A percentile compares a stretch with the other conserved stretches of the same genome.
Evolutionary conservation across 1,140 invertebrate species (phyloP).

Genomic region (Holcopasites calliopsidis): DNA sequence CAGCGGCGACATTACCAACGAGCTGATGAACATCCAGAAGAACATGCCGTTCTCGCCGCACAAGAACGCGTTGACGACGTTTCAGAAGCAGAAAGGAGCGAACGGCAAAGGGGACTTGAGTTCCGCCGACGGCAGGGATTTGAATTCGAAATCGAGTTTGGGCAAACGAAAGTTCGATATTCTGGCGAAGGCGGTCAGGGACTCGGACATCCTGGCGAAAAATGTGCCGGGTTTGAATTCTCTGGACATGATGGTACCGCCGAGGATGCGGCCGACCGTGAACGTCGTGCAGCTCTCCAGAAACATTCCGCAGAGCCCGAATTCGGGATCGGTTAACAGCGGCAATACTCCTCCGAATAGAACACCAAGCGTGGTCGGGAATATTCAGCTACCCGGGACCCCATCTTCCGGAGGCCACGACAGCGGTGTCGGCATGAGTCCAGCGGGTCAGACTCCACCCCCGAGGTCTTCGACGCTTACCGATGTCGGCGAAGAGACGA

Average conservation of each 20-base stretch:
- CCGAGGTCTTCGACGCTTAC: slow-evolving; percentile 68
- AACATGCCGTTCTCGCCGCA: slow-evolving; percentile 69
- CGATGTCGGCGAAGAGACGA: slow-evolving; percentile 76
- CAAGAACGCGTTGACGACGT: slow-evolving; percentile 68
- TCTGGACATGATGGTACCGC: slow-evolving; percentile 81
- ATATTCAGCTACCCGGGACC: slow-evolving; percentile 51
- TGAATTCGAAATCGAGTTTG: slow-evolving; percentile 62
- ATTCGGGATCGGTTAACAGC: slow-evolving; percentile 70
- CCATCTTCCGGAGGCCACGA: slow-evolving; percentile 75
- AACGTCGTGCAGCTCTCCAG: slow-evolving; percentile 82
- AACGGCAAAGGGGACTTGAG: slow-evolving; percentile 33
- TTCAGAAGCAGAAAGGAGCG: slow-evolving; percentile 66
- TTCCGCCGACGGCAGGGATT: not conserved
- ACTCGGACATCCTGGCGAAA: slow-evolving; percentile 75
- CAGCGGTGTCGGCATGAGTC: slow-evolving; percentile 77
- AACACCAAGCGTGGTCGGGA: slow-evolving; percentile 66
- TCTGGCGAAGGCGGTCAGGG: slow-evolving; percentile 68
- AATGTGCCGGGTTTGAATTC: slow-evolving; percentile 80
- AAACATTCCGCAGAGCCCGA: slow-evolving; percentile 75
- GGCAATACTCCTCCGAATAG: slow-evolving; percentile 69
- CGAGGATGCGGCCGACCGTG: slow-evolving; percentile 79
- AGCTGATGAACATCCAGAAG: slow-evolving; percentile 74
- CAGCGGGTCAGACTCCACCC: slow-evolving; percentile 75
- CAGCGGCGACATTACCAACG: slow-evolving; percentile 69
- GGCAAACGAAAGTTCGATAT: slow-evolving; percentile 71